Evolutionary conservation across 2,888 invertebrate species (phyloP).

Genomic region (Hirtodrosophila trivittata): DNA sequence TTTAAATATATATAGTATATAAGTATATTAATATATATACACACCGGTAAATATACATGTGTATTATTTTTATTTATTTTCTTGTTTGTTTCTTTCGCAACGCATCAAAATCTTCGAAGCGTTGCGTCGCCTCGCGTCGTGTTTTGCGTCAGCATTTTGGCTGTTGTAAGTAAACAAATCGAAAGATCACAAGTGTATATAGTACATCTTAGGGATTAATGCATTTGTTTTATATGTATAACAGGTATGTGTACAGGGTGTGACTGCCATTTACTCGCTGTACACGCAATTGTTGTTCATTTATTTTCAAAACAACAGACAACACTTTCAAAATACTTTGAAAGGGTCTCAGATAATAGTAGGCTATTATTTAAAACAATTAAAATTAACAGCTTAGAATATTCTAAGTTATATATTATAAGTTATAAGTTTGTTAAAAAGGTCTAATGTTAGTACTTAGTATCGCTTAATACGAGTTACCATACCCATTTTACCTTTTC

Average conservation of each 20-base stretch:
- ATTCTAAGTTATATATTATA: no score
- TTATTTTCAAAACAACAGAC: no score
- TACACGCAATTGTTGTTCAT: no score
- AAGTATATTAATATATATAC: slow-evolving; percentile 7
- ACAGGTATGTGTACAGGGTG: neutral
- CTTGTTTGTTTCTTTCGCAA: slow-evolving; percentile 21
- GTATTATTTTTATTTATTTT: slow-evolving; percentile 11
- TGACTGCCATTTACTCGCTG: no score
- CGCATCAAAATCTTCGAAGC: slow-evolving; percentile 18
- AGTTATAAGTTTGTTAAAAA: no score
- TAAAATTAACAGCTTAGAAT: no score
- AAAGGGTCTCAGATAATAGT: no score
- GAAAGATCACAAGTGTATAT: slow-evolving; percentile 19
- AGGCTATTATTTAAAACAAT: no score
- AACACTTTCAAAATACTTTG: no score
- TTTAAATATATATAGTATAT: neutral
- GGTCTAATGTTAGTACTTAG: no score
- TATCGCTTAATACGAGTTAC: no score
- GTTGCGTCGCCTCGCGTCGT: slow-evolving; percentile 15
- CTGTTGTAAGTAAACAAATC: slow-evolving; percentile 51
- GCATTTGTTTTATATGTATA: slow-evolving; percentile 15
- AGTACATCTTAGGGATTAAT: slow-evolving; percentile 32
- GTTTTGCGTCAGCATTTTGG: slow-evolving; percentile 54
- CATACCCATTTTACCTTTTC: no score
- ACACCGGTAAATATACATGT: neutral